Percentiles rank a stretch among this genome's conserved stretches.
Evolutionary conservation across 1,140 invertebrate genomes (phyloP).

Genomic region (Panagrolaimus sp.): DNA sequence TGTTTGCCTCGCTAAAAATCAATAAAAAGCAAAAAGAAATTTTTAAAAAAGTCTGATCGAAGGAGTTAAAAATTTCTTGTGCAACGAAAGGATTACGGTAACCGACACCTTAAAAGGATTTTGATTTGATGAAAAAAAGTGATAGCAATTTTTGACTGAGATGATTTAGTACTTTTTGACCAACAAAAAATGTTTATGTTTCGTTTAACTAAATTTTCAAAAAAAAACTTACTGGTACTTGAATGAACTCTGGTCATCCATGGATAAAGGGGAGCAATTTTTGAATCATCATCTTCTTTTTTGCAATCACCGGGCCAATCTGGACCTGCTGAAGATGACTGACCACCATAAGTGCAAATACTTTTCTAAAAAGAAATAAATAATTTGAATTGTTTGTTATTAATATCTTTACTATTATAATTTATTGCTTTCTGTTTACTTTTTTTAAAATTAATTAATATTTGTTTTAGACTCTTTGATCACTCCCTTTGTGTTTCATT

Average conservation of each 20-base stretch:
- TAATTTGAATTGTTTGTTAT: neutral
- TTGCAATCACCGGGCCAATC: constrained; percentile 11
- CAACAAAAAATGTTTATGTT: no score
- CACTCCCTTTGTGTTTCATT: neutral
- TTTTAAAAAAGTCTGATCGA: no score
- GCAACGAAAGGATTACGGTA: no score
- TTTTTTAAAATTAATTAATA: neutral
- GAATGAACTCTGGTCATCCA: constrained; percentile 13
- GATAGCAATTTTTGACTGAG: no score
- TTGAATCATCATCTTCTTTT: neutral
- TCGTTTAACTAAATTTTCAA: no score
- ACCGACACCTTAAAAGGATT: no score
- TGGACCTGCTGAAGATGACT: constrained; percentile 10
- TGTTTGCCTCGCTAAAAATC: no score
- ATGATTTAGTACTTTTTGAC: no score
- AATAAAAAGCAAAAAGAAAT: no score
- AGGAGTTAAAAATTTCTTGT: no score
- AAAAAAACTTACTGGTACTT: neutral
- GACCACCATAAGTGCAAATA: constrained; percentile 5
- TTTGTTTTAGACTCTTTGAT: neutral
- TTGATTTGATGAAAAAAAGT: no score
- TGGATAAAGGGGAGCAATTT: constrained; percentile 8
- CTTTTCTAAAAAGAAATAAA: neutral
- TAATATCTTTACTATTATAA: neutral
- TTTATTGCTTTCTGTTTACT: neutral